Evolutionary conservation across 1,140 invertebrate genomes (phyloP).

Genomic region (Callitettix versicolor): DNA sequence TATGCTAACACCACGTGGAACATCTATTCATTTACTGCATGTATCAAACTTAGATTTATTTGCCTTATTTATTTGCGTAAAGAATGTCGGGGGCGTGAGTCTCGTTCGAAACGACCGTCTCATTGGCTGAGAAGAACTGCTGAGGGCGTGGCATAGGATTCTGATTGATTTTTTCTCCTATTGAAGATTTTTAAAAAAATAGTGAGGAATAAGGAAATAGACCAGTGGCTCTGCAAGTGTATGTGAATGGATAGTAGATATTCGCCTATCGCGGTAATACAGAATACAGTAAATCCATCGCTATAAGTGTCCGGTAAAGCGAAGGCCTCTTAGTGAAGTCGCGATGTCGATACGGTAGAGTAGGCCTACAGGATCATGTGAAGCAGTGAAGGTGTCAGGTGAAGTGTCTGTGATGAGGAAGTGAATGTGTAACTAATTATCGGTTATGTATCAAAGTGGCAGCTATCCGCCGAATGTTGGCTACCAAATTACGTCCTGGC

Average conservation of each 20-base stretch:
- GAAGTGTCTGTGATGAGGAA: not conserved
- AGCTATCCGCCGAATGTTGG: constrained; percentile 17
- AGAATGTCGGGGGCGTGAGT: constrained; percentile 6
- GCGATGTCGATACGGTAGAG: too few relatives aligned
- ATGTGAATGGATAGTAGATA: constrained; percentile 1
- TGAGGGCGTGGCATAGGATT: constrained; percentile 14
- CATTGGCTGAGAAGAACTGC: constrained; percentile 14
- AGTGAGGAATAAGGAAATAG: constrained; percentile 15
- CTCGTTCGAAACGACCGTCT: not conserved
- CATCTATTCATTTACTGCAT: too few relatives aligned
- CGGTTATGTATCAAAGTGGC: constrained; percentile 19
- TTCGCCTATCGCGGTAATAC: too few relatives aligned
- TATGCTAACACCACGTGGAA: too few relatives aligned
- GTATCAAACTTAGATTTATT: too few relatives aligned
- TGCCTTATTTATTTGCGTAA: not conserved
- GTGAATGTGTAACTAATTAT: not conserved
- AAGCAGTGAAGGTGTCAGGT: constrained; percentile 3
- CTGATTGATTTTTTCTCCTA: constrained; percentile 20
- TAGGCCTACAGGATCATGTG: not conserved
- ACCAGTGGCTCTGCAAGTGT: constrained; percentile 9
- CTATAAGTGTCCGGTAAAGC: too few relatives aligned
- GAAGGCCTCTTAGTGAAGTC: too few relatives aligned
- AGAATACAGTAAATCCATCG: too few relatives aligned
- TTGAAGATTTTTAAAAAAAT: constrained; percentile 9
- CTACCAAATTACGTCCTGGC: constrained; percentile 23